A percentile compares a stretch with the other conserved stretches of the same genome.
Conservation (phyloP, 2,113 vertebrate genomes). For the Halichoeres trimaculatus region DNA sequence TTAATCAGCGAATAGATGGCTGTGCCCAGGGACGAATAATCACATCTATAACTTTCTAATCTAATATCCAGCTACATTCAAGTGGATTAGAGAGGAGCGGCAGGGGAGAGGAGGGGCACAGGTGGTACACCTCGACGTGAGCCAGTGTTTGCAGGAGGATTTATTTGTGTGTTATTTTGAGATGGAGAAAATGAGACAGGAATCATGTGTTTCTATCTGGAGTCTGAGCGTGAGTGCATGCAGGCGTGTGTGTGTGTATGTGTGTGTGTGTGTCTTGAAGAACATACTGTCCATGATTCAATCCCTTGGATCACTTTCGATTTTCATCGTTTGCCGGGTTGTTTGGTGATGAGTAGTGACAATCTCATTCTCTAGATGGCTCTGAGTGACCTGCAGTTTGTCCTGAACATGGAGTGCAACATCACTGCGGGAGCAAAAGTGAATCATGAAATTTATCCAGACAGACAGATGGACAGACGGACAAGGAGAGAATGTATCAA, state of each 20-base stretch:
- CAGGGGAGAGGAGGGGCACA: conserved; percentile 56
- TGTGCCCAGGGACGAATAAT: conserved; percentile 78
- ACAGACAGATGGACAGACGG: conserved; percentile 31
- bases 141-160: conserved; percentile 58
- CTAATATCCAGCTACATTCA: conserved; percentile 79
- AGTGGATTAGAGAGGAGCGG: conserved; percentile 74
- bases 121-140: conserved; percentile 64
- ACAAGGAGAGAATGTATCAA: conserved; percentile 54
- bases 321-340: conserved; percentile 53
- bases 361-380: conserved; percentile 76
- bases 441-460: conserved; percentile 52
- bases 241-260: too few relatives aligned
- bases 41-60: conserved; percentile 83
- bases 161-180: conserved; percentile 52
- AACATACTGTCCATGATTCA: conserved; percentile 41
- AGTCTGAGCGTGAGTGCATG: not conserved
- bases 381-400: conserved; percentile 45
- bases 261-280: not conserved
- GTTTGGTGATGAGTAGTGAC: conserved; percentile 61
- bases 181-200: conserved; percentile 55
- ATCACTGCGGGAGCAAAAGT: conserved; percentile 50
- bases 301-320: conserved; percentile 69
- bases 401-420: conserved; percentile 6
- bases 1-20: conserved; percentile 82
- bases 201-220: conserved; percentile 28